Base-by-base conservation (phyloP, 2,888 invertebrate genomes). In the Lottia gigantea region DNA sequence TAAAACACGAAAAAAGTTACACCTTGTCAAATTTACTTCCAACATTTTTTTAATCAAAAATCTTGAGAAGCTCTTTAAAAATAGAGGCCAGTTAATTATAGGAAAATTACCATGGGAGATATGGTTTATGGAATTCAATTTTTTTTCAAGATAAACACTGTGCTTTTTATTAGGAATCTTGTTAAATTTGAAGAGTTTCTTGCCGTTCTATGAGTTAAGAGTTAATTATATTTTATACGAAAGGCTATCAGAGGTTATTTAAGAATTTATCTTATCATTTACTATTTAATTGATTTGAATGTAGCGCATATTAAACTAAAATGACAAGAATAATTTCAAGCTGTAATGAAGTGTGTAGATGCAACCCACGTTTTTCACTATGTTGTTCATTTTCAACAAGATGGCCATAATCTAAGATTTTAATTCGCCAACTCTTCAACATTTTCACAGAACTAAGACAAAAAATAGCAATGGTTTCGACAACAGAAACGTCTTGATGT, bases 101-200 rank as follows among this genome's bases (percentile, higher is more conserved):
- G 23, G 19, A 55, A 55, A 55, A 55, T 55, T 55, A 55, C 19
- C 19, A 55, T 23, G 23, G 55, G 55, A 55, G 55, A 55, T 55
- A 55, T 55, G 55, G 19, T 55, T 55, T 55, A 55, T 55, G 55
- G 55, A 55, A 55, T 23, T 23, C 15, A 19, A 49, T 55, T 23
- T 40, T 40, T 55, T 55, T 55, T 55, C 55, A 55, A 55, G 55
- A 55, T 55, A 55, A 55, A 55, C 55, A 55, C 23, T 55, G n/a
- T 19, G 19, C 23, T 55, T 55, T 23, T 55, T 19, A 55, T 55
- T 55, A 23, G 55, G 23, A 55, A 55, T 55, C 55, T 55, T 55
- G 55, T 55, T 55, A 55, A 55, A 23, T 55, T 23, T 55, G 55
- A 23, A 55, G 55, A 55, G 23, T 55, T 23, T 23, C 55, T 55